Evolutionary conservation across 2,888 invertebrate species (phyloP), one percentile per base, ranked within the genome.

Genomic region (Myopa tessellatipennis): DNA sequence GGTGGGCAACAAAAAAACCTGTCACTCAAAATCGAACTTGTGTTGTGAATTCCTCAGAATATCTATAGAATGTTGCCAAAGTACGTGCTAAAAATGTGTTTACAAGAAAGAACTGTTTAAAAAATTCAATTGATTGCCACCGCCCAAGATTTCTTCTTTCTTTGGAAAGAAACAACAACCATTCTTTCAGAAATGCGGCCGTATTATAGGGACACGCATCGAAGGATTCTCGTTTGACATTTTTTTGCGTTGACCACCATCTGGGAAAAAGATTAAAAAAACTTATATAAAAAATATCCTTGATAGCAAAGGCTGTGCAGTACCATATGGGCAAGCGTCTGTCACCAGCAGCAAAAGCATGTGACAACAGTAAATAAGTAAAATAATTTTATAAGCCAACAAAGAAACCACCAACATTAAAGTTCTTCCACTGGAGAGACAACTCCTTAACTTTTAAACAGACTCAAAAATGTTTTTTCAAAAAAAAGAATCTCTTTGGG

Each of bases 261-360:
- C 65, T 65, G 65, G 16, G 65, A 38, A 38, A 38, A 65, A 65
- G 16, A 65, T 65, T 65, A 38, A 7, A 65, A 65, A 65, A 36
- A 65, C 18, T 34, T n/a, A 6, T 14, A 55, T n/a, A 55, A 36
- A 26, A 70, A 12, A 55, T 26, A n/a, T 70, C 52, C 50, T 52
- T 70, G 55, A 70, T 16, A 38, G 14, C 18, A 38, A 65, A 26
- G 3, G 55, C 34, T 63, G 34, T 34, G 63, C 1, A 65, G 40
- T 34, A 55, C 26, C 70, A 70, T 70, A 52, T 70, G 70, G 52
- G 38, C 38, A 65, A 38, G 5, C 16, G 38, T 38, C 38, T 65
- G 65, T 12, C 38, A 4, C 16, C 38, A 38, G 6, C 26, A 18
- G 36, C 63, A 36, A 8, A 6, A 45, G 45, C 45, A 45, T 45